A percentile compares a stretch with the other conserved stretches of the same genome.
These are phyloP conservation scores for Chrysolina haemoptera DNA, from an alignment of 2,888 invertebrate genomes.

Conservation along the genomic window DNA sequence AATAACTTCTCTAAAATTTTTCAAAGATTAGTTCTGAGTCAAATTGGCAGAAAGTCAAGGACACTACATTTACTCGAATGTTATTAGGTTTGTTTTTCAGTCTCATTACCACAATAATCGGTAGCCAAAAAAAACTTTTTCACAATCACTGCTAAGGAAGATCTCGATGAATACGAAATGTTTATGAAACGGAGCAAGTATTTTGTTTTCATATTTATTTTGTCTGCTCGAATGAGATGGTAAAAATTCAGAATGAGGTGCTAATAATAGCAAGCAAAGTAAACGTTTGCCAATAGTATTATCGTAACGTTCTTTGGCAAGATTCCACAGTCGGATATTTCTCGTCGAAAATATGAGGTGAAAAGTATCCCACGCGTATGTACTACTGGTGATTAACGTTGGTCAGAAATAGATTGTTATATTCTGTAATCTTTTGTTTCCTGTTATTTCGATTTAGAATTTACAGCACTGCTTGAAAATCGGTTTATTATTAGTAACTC, in stretches of 20 bases:
- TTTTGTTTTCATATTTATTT: conserved; percentile 39
- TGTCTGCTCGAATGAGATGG: conserved; percentile 34
- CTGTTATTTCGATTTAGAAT: conserved; percentile 18
- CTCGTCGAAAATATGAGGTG: conserved; percentile 21
- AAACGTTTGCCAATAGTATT: conserved; percentile 35
- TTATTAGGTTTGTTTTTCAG: neutral
- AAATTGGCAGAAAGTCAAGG: no score
- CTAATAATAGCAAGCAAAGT: conserved; percentile 39
- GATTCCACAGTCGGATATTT: conserved; percentile 25
- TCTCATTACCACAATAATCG: neutral
- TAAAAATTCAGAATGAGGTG: conserved; percentile 47
- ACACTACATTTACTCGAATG: no score
- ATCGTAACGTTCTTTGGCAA: conserved; percentile 34
- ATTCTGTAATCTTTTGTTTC: conserved; percentile 33
- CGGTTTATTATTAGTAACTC: neutral
- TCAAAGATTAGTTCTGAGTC: no score
- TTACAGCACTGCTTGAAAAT: neutral
- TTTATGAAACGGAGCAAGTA: conserved; percentile 19
- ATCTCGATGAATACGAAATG: conserved; percentile 14
- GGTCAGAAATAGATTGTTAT: conserved; percentile 13
- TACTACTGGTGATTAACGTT: conserved; percentile 14
- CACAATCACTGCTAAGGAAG: neutral
- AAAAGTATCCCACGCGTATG: conserved; percentile 14
- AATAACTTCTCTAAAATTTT: no score
- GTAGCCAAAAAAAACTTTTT: conserved; percentile 6